Evolutionary conservation across 2,888 invertebrate species (phyloP), one percentile per base, ranked within the genome.

Genomic region (Parascotia fuliginaria): DNA sequence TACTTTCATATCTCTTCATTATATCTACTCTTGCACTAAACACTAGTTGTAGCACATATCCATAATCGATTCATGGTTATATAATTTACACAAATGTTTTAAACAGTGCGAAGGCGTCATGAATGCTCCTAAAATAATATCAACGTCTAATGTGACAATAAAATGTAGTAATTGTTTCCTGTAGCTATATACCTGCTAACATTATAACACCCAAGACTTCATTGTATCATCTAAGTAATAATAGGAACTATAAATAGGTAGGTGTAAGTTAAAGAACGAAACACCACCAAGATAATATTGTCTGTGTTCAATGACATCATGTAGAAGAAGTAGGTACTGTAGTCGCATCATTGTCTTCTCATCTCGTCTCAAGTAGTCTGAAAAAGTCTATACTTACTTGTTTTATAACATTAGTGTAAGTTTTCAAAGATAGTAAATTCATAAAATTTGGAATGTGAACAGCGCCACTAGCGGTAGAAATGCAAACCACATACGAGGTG

Each of bases 271-370:
- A 70, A 66, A 36, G 50, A 80, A 82, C 79, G 83, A 85, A 79
- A 81, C 81, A 85, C 86, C 86, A 87, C 85, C 87, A 83, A 81
- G 73, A 75, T 66, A 77, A 79, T 74, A 77, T 81, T 83, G 85
- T 83, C 87, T 87, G 89, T 89, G 87, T 89, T 88, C 87, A 87
- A 78, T 68, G 72, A 73, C 66, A 66, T 78, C 67, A 65, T 66
- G 49, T 67, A 65, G 62, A 24, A 41, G 31, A 55, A 53, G 51
- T 58, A 67, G 7, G 53, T 73, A 47, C 41, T 49, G 38, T 64
- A 56, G 55, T 56, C 45, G 61, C 54, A 61, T 54, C 46, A 53
- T 64, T 57, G 49, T 37, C 44, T 59, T 55, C 41, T 61, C 54
- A 59, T 37, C 43, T 59, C 42, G 51, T 61, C 59, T 55, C 53